Evolutionary conservation across 2,888 invertebrate genomes (phyloP), one percentile per base, ranked within the genome.

Genomic region (Priapulus caudatus): DNA sequence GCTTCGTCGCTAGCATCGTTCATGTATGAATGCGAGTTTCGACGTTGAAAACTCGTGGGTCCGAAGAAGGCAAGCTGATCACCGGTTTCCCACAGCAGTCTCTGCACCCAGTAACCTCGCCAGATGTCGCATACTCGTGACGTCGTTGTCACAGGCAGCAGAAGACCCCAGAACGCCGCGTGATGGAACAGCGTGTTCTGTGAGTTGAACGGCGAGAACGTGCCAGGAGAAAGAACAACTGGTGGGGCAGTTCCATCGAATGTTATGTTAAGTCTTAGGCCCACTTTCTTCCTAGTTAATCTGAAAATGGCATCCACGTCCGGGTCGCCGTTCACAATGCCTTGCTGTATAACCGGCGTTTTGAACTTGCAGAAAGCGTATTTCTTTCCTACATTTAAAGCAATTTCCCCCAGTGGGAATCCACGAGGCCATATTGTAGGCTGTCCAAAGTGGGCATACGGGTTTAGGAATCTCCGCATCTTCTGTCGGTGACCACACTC

Each of bases 281-380:
- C n/a, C 1, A 55, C 48, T 15, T 33, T 45, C 23, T 56, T 57
- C 23, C 63, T 49, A 5, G 63, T 63, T 33, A 65, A 56, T 49
- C 65, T 45, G 52, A 57, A 63, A 4, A 65, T 54, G 23, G 65
- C 63, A 55, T 65, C 65, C 43, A 66, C 60, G 54, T 65, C 65
- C 1, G 65, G 65, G 50, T 65, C 64, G 3, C 62, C 63, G 47
- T 63, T 60, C 23, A 61, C 63, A 1, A 65, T 46, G 4, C 64
- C 61, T 52, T 65, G 65, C 46, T 65, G 64, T 10, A 65, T 58
- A 19, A 56, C 51, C 1, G 64, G 64, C 3, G 57, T 55, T 5
- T 45, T 16, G 23, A 15, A 48, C 1, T 48, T 22, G 18, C 54
- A 52, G 2, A 57, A 44, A 3, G 48, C 43, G 45, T 60, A 58